Percentiles rank a stretch among this genome's conserved stretches.
phyloP scores from a whole-genome alignment of 1,140 invertebrate genomes.

The Tachypleus tridentatus region DNA sequence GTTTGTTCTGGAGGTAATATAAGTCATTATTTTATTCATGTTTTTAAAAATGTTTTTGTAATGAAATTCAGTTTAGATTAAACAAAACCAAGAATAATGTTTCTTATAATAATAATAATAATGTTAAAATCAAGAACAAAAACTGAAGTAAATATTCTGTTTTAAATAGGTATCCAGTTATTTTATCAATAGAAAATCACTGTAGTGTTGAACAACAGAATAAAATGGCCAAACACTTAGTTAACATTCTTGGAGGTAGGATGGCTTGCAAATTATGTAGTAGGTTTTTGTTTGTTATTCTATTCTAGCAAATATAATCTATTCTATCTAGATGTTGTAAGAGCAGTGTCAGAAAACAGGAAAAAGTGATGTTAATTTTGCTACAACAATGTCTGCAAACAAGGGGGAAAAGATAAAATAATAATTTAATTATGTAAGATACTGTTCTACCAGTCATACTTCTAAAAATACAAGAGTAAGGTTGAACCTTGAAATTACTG shows the following conservation, averaged over 20 bases:
- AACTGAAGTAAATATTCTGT: slow-evolving; percentile 1
- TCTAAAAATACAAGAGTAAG: no score
- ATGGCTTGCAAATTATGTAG: neutral
- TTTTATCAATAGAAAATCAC: slow-evolving; percentile 93
- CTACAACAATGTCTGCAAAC: neutral
- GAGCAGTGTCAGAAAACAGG: neutral
- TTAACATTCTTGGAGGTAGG: slow-evolving; percentile 21
- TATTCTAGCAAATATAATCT: slow-evolving; percentile 3
- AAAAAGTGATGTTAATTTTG: neutral
- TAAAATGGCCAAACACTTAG: slow-evolving; percentile 59
- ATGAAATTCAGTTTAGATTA: neutral
- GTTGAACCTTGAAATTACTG: no score
- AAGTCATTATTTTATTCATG: neutral
- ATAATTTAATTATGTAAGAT: no score
- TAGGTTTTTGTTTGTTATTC: slow-evolving; percentile 18
- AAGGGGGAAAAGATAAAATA: no score
- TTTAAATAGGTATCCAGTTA: slow-evolving; percentile 57
- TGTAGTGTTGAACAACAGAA: slow-evolving; percentile 84
- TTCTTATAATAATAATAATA: slow-evolving; percentile 2
- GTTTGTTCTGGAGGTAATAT: neutral
- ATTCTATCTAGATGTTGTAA: neutral
- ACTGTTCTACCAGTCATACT: no score
- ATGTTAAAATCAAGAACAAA: slow-evolving; percentile 1
- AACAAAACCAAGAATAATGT: neutral
- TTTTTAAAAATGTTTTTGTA: neutral